phyloP scores from a whole-genome alignment of 2,113 vertebrate genomes.

The Lamprologus ornatipinnis region DNA sequence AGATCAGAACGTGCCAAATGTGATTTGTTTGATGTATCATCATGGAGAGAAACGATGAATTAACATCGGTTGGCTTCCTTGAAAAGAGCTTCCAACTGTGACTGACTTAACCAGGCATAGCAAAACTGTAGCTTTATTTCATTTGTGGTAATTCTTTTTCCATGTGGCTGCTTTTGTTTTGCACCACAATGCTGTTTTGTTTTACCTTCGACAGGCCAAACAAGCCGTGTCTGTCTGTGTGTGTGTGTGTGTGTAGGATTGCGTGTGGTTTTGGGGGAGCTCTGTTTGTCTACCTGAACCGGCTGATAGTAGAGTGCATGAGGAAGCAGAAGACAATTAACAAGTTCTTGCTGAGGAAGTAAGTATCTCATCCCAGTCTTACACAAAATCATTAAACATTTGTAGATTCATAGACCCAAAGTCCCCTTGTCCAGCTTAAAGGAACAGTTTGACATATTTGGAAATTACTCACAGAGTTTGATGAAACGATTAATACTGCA shows the following conservation, averaged over 20 bases:
- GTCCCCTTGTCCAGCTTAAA: neutral
- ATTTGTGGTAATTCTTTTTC: neutral
- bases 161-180: neutral
- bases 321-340: slow-evolving; percentile 96
- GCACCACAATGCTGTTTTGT: neutral
- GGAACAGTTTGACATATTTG: neutral
- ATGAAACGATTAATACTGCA: neutral
- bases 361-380: slow-evolving; percentile 52
- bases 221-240: neutral
- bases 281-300: slow-evolving; percentile 94
- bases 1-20: neutral
- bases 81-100: neutral
- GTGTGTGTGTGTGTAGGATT: slow-evolving; percentile 70
- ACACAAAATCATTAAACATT: neutral
- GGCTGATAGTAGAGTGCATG: slow-evolving; percentile 96
- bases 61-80: neutral
- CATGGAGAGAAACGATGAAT: neutral
- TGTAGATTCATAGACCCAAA: neutral
- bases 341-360: slow-evolving; percentile 97
- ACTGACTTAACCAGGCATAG: neutral
- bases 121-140: neutral
- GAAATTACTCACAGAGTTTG: neutral
- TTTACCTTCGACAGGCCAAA: neutral
- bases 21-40: neutral
- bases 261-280: slow-evolving; percentile 93